Evolutionary conservation across 1,140 invertebrate species (phyloP).

Genomic region (Panagrolaimus sp.): DNA sequence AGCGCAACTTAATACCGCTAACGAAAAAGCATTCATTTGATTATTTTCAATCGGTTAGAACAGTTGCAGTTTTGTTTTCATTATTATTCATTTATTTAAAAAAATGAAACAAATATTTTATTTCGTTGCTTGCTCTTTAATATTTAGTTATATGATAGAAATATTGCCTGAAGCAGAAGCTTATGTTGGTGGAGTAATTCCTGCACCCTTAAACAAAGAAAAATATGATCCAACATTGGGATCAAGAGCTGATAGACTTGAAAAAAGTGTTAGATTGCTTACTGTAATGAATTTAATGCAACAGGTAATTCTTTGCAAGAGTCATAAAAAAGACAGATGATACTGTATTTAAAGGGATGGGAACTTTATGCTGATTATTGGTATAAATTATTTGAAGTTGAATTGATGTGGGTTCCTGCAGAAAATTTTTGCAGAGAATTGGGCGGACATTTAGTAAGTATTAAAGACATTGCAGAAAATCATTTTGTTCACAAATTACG

Average conservation of each 20-base stretch:
- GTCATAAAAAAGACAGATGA: too few species aligned
- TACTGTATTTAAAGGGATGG: constrained; percentile 34
- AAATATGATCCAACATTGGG: background rate
- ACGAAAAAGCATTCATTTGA: too few species aligned
- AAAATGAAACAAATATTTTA: too few species aligned
- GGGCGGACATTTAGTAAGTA: constrained; percentile 46
- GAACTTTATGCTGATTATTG: constrained; percentile 40
- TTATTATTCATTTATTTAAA: too few species aligned
- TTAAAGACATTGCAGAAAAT: constrained; percentile 46
- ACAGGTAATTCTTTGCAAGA: constrained; percentile 32
- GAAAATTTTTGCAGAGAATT: constrained; percentile 53
- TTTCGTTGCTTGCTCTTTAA: too few species aligned
- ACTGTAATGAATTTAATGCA: constrained; percentile 41
- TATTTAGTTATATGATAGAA: too few species aligned
- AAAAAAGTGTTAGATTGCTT: constrained; percentile 28
- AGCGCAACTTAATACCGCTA: too few species aligned
- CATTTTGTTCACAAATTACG: constrained; percentile 46
- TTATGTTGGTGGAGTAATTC: constrained; percentile 16
- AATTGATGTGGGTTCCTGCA: constrained; percentile 51
- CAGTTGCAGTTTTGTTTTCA: too few species aligned
- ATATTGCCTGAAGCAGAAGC: too few species aligned
- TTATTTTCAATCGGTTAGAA: too few species aligned
- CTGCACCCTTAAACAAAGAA: constrained; percentile 17
- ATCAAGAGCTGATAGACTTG: constrained; percentile 17
- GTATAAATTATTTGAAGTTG: constrained; percentile 51